Evolutionary conservation across 2,888 invertebrate species (phyloP).

Genomic region (Euspilapteryx auroguttella): DNA sequence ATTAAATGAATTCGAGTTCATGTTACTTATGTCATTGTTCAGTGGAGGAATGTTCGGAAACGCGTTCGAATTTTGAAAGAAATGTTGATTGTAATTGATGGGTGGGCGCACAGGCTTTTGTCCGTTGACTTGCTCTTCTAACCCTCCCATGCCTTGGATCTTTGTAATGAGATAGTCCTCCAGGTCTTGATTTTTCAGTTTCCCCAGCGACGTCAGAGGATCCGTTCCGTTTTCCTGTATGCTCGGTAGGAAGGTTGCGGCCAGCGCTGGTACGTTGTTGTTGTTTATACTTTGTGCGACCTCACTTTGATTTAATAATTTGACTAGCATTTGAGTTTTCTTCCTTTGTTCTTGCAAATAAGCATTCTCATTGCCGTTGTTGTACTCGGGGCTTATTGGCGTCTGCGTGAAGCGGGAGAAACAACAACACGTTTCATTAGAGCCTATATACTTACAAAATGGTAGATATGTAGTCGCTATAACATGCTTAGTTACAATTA

Average conservation of each 20-base stretch:
- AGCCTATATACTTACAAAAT: too few relatives aligned
- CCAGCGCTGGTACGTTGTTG: constrained; percentile 19
- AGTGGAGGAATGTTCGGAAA: constrained; percentile 44
- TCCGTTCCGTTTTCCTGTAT: too few relatives aligned
- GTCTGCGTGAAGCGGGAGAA: constrained; percentile 19
- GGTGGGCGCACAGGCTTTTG: constrained; percentile 15
- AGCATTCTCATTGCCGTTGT: constrained; percentile 33
- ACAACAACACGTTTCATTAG: constrained; percentile 9
- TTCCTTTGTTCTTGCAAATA: too few relatives aligned
- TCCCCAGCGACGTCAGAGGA: constrained; percentile 24
- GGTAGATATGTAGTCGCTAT: too few relatives aligned
- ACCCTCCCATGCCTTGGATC: constrained; percentile 35
- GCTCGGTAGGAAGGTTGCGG: too few relatives aligned
- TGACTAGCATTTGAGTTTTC: too few relatives aligned
- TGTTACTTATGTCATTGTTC: constrained; percentile 29
- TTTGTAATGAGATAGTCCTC: constrained; percentile 37
- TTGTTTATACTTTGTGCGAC: constrained; percentile 26
- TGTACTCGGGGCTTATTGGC: constrained; percentile 14
- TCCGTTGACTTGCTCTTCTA: constrained; percentile 15
- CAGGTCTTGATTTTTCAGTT: too few relatives aligned
- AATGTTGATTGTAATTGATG: constrained; percentile 25
- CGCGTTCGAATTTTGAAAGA: constrained; percentile 39
- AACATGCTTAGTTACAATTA: too few relatives aligned
- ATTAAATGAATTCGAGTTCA: constrained; percentile 25
- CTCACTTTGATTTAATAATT: constrained; percentile 21